Evolutionary conservation across 2,888 invertebrate genomes (phyloP), one percentile per base, ranked within the genome.

Genomic region (Lasioglossum zephyrum): DNA sequence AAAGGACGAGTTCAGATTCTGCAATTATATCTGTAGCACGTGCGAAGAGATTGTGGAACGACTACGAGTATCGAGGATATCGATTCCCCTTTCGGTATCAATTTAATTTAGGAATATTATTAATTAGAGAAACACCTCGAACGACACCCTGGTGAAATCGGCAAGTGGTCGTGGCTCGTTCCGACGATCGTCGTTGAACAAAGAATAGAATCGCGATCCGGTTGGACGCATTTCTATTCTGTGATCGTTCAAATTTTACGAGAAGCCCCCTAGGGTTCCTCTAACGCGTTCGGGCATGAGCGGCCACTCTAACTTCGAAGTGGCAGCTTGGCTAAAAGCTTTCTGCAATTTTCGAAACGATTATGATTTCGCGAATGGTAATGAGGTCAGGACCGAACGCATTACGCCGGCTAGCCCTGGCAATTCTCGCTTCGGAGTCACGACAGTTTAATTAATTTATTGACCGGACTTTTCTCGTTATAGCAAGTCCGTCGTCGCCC

Each of bases 381-480:
- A 89, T 76, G 82, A 74, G 73, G 78, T 84, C 89, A 75, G 70
- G 72, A 81, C 73, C 78, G 49, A 72, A 78, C 75, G 74, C 74
- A 72, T 87, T 79, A 79, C 78, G 73, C n/a, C 22, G 72, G 70
- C 53, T 44, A 26, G 60, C 66, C 47, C 13, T 31, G 70, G 72
- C 79, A 73, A 49, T 77, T 77, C 86, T 78, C 72, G 72, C 70
- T n/a, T 47, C 66, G 36, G 47, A 82, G 66, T 82, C 82, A 78
- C 86, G 79, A 88, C 83, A 81, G 66, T 82, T 77, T 88, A 88
- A 88, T 88, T 88, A 88, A 88, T 89, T 88, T 87, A 89, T 82
- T 72, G 53, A 73, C 79, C 78, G 63, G 76, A 88, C 78, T 89
- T 89, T 81, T 80, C 89, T 82, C 82, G 82, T 88, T 89, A 87